A percentile compares a stretch with the other conserved stretches of the same genome.
Evolutionary conservation across 2,888 invertebrate species (phyloP).

Genomic region (Coleophora deauratella): DNA sequence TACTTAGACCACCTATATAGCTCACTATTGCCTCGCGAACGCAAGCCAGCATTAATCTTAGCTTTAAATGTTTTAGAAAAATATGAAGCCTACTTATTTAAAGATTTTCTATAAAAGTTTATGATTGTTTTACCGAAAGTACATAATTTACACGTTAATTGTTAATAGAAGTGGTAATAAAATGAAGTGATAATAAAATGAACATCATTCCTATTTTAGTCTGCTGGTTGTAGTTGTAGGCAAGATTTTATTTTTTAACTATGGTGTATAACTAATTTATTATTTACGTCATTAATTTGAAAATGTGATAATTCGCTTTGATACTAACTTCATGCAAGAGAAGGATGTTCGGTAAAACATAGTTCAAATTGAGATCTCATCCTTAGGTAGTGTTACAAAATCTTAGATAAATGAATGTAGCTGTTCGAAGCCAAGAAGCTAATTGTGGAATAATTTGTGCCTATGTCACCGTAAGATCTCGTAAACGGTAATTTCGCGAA

Average conservation of each 20-base stretch:
- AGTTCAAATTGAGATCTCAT: constrained; percentile 73
- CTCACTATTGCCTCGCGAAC: constrained; percentile 50
- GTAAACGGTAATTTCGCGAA: no score
- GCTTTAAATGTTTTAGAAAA: constrained; percentile 9
- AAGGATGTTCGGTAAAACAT: constrained; percentile 55
- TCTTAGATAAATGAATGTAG: constrained; percentile 61
- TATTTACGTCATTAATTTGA: background rate
- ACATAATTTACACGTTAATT: background rate
- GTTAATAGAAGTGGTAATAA: background rate
- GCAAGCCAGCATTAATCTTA: constrained; percentile 25
- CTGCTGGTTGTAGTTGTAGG: constrained; percentile 8
- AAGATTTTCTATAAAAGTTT: no score
- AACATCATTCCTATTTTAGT: constrained; percentile 3
- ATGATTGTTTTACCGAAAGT: background rate
- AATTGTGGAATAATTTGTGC: constrained; percentile 21
- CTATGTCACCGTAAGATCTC: no score
- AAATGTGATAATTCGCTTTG: constrained; percentile 64
- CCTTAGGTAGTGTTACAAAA: constrained; percentile 62
- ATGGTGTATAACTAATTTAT: background rate
- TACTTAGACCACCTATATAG: constrained; percentile 37
- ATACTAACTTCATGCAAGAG: constrained; percentile 41
- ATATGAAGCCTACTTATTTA: background rate
- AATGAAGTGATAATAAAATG: background rate
- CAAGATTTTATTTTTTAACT: constrained; percentile 6
- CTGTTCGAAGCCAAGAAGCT: constrained; percentile 69